phyloP scores from a whole-genome alignment of 2,888 invertebrate species.

The Isotomurus palustris region DNA sequence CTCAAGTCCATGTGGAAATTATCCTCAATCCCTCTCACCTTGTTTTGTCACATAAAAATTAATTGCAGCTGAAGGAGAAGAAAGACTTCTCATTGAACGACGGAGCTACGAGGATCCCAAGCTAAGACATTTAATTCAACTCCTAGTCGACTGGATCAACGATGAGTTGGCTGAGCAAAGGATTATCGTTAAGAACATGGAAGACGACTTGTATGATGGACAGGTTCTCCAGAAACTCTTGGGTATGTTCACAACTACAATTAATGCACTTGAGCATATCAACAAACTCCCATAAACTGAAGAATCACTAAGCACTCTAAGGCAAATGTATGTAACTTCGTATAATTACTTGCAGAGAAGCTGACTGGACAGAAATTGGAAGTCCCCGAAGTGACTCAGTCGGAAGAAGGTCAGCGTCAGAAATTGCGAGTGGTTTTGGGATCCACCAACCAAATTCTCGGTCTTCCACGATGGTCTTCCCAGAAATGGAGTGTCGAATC shows the following conservation, averaged over 20 bases:
- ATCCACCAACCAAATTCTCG: constrained; percentile 78
- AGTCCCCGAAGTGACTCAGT: constrained; percentile 97
- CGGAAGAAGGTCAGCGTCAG: constrained; percentile 94
- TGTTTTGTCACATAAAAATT: too few relatives aligned
- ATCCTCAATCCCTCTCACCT: background rate
- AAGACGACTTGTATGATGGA: constrained; percentile 96
- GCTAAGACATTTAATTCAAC: constrained; percentile 73
- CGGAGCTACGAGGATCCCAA: constrained; percentile 80
- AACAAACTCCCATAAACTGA: background rate
- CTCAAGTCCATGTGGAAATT: background rate
- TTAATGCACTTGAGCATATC: too few relatives aligned
- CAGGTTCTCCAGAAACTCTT: constrained; percentile 73
- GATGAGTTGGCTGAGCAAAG: constrained; percentile 93
- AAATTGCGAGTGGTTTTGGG: constrained; percentile 84
- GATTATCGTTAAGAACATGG: constrained; percentile 93
- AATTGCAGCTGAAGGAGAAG: constrained; percentile 98
- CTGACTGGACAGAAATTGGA: constrained; percentile 83
- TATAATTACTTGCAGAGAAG: constrained; percentile 59
- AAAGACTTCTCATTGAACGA: constrained; percentile 90
- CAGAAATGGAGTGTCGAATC: constrained; percentile 96
- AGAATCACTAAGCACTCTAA: background rate
- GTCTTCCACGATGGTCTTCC: constrained; percentile 68
- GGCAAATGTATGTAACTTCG: background rate
- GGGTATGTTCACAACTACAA: constrained; percentile 49
- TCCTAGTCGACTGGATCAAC: constrained; percentile 96